phyloP scores from a whole-genome alignment of 2,113 vertebrate species.

The Lipotes vexillifer region DNA sequence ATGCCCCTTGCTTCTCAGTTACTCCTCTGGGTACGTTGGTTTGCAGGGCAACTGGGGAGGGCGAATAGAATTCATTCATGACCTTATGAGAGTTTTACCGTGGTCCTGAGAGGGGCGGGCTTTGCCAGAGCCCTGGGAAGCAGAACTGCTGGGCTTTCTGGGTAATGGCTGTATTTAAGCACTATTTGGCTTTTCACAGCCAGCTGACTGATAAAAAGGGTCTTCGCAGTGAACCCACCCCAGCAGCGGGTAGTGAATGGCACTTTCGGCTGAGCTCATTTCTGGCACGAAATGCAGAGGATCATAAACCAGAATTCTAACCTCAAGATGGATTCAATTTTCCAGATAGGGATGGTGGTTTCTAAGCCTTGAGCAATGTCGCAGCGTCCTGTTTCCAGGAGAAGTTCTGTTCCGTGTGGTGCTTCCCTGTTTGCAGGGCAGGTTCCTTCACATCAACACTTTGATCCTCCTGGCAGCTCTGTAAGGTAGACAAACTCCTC shows the following conservation, averaged over 20 bases:
- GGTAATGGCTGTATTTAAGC: neutral
- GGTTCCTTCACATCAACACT: neutral
- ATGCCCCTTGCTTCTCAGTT: neutral
- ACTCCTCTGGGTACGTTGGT: neutral
- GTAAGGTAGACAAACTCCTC: neutral
- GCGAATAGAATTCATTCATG: neutral
- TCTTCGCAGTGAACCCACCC: constrained; percentile 38
- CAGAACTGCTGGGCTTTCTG: neutral
- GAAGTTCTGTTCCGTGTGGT: neutral
- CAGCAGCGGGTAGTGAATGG: constrained; percentile 56
- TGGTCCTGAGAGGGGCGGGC: neutral
- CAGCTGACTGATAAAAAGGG: constrained; percentile 52
- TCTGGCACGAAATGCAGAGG: constrained; percentile 47
- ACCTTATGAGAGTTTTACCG: neutral
- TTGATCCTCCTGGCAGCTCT: neutral
- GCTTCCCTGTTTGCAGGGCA: neutral
- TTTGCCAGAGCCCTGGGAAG: neutral
- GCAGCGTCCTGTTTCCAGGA: constrained; percentile 3
- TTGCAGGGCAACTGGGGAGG: neutral
- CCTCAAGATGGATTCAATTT: constrained; percentile 52
- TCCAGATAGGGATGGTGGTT: constrained; percentile 54
- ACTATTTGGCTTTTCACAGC: constrained; percentile 46
- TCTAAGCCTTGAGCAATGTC: constrained; percentile 50
- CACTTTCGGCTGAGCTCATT: constrained; percentile 71
- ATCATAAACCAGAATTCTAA: constrained; percentile 52